Evolutionary conservation across 2,888 invertebrate species (phyloP).

Genomic region (Netelia virgata): DNA sequence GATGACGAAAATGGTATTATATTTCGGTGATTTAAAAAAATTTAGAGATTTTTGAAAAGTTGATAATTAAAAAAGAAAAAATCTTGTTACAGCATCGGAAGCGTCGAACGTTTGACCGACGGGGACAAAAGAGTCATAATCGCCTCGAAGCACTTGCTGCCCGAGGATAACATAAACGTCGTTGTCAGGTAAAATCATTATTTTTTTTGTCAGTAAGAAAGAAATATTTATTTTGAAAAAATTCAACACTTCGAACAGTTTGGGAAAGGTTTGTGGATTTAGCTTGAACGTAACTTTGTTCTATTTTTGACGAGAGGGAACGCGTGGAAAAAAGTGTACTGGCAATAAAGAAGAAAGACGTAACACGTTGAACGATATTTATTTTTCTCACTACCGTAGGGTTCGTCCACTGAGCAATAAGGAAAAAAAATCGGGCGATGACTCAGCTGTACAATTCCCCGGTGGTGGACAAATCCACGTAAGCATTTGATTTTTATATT

Average conservation of each 20-base stretch:
- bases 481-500: constrained; percentile 78
- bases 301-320: background rate
- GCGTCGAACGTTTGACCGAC: constrained; percentile 85
- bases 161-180: constrained; percentile 95
- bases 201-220: constrained; percentile 15
- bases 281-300: background rate
- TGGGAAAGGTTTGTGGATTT: background rate
- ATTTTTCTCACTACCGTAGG: constrained; percentile 85
- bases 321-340: background rate
- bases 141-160: constrained; percentile 85
- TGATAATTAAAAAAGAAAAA: background rate
- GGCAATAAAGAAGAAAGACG: background rate
- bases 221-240: background rate
- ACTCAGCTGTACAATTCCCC: constrained; percentile 92
- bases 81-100: constrained; percentile 82
- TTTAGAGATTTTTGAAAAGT: background rate
- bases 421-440: constrained; percentile 90
- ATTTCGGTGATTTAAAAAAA: too few species aligned
- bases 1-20: too few species aligned
- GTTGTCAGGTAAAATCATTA: constrained; percentile 89
- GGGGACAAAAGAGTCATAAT: constrained; percentile 84
- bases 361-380: constrained; percentile 20
- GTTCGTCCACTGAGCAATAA: constrained; percentile 93
- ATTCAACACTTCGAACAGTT: background rate
- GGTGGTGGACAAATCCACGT: constrained; percentile 94